Evolutionary conservation across 2,797 vertebrate genomes (phyloP).

Genomic region (Chaetodon trifasciatus): DNA sequence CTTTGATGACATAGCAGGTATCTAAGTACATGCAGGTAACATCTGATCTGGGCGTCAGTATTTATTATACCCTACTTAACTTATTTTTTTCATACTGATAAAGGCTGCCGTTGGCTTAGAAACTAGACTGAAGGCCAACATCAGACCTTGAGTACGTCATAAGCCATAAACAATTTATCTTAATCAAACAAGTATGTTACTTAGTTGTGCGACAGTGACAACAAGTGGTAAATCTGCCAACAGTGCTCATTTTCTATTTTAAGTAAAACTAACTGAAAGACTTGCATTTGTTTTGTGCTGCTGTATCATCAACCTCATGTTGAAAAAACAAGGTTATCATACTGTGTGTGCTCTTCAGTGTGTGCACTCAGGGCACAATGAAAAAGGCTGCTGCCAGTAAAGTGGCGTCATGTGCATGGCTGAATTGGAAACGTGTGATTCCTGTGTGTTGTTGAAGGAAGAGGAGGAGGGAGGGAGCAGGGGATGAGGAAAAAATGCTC

Average conservation of each 20-base stretch:
- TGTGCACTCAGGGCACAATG: constrained; percentile 12
- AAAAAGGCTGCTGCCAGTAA: constrained; percentile 32
- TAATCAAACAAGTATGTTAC: neutral
- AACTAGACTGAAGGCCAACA: no score
- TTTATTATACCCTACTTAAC: no score
- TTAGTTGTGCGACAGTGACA: neutral
- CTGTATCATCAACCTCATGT: neutral
- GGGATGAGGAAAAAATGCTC: constrained; percentile 22
- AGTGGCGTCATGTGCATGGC: constrained; percentile 73
- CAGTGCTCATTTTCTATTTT: neutral
- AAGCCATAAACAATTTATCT: neutral
- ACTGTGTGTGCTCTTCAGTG: neutral
- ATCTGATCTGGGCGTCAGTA: no score
- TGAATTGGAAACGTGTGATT: constrained; percentile 78
- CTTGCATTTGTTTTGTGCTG: neutral
- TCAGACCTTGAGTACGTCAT: neutral
- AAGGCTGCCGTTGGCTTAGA: no score
- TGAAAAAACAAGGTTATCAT: neutral
- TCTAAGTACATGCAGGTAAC: no score
- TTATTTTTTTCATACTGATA: no score
- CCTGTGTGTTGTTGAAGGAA: constrained; percentile 10
- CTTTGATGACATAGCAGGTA: no score
- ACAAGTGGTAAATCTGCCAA: neutral
- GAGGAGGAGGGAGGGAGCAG: neutral
- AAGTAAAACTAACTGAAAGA: neutral